These are phyloP conservation scores for Eilema griseolum DNA, from an alignment of 2,888 invertebrate genomes.

Conservation along the genomic window DNA sequence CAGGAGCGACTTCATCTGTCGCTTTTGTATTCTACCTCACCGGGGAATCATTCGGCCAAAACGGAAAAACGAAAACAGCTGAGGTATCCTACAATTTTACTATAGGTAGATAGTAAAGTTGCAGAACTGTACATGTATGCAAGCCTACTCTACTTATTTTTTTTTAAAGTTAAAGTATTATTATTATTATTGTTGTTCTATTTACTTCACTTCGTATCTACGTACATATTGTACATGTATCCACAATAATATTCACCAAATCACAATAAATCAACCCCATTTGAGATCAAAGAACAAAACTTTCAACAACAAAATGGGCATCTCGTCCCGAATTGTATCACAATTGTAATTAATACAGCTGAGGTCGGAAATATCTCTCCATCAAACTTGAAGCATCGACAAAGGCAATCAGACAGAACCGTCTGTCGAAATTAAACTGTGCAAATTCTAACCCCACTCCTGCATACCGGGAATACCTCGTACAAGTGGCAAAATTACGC, in stretches of 20 bases:
- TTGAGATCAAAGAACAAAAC: conserved; percentile 69
- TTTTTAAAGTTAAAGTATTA: not conserved
- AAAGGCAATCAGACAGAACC: conserved; percentile 84
- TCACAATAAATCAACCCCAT: conserved; percentile 48
- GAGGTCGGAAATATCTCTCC: conserved; percentile 84
- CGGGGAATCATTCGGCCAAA: not conserved
- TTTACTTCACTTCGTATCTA: not conserved
- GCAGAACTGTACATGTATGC: too few species aligned
- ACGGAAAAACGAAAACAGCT: too few species aligned
- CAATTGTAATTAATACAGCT: conserved; percentile 82
- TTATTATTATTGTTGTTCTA: not conserved
- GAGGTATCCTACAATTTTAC: too few species aligned
- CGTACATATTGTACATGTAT: not conserved
- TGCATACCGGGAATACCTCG: conserved; percentile 75
- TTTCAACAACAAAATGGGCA: conserved; percentile 54
- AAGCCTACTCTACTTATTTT: not conserved
- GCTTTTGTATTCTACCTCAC: too few species aligned
- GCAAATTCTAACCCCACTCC: conserved; percentile 64
- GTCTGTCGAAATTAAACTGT: conserved; percentile 75
- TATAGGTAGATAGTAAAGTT: too few species aligned
- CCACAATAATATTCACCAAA: conserved; percentile 40
- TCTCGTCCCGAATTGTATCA: conserved; percentile 62
- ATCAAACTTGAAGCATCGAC: conserved; percentile 79
- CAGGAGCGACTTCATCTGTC: too few species aligned
- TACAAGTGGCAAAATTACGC: conserved; percentile 78